A percentile compares a stretch with the other conserved stretches of the same genome.
phyloP scores from a whole-genome alignment of 2,113 vertebrate species.

The Hippocampus guttulatus region DNA sequence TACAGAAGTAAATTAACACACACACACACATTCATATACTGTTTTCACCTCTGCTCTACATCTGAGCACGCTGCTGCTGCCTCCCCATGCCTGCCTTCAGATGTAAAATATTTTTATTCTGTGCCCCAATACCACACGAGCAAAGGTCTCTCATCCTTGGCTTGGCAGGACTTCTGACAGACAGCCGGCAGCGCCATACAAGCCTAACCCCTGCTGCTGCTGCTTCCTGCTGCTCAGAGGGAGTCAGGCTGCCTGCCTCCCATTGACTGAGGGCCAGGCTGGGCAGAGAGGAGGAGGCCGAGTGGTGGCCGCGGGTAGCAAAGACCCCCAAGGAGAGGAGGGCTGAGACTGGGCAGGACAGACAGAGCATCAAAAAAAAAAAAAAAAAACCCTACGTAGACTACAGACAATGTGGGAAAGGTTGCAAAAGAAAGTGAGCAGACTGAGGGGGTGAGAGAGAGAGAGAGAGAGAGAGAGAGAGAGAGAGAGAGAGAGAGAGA shows the following conservation, averaged over 20 bases:
- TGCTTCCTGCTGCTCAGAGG: constrained; percentile 67
- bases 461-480: neutral
- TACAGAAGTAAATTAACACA: constrained; percentile 2
- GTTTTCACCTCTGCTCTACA: constrained; percentile 29
- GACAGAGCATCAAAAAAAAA: constrained; percentile 18
- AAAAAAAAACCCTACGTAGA: constrained; percentile 2
- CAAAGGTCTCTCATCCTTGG: constrained; percentile 69
- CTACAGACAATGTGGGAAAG: constrained; percentile 6
- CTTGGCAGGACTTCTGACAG: constrained; percentile 75
- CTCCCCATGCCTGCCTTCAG: constrained; percentile 62
- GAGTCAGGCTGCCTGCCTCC: constrained; percentile 63
- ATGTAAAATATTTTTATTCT: constrained; percentile 75
- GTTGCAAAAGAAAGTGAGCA: neutral
- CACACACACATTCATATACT: constrained; percentile 16
- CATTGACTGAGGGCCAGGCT: constrained; percentile 59
- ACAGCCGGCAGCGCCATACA: constrained; percentile 61
- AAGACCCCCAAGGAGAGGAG: constrained; percentile 42
- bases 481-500: neutral
- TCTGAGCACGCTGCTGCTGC: constrained; percentile 25
- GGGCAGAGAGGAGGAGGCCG: constrained; percentile 49
- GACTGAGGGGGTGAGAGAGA: neutral
- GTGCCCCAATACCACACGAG: constrained; percentile 67
- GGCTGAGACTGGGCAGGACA: constrained; percentile 22
- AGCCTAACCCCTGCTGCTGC: constrained; percentile 58
- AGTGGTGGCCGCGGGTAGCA: constrained; percentile 40